These are phyloP conservation scores for Puntigrus tetrazona DNA, from an alignment of 2,113 vertebrate genomes.

Conservation along the genomic window DNA sequence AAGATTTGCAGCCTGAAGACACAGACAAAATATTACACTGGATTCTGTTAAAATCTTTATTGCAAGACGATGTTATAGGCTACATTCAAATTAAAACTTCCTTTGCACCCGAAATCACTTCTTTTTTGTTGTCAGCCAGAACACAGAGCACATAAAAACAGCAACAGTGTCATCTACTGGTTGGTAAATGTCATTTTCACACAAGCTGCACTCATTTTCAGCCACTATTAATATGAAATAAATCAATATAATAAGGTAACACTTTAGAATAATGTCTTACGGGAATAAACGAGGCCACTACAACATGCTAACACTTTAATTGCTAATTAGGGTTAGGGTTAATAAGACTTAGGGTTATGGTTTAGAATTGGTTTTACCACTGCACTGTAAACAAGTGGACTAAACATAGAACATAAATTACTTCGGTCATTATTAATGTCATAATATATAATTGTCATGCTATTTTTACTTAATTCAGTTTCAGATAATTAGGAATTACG, in stretches of 20 bases:
- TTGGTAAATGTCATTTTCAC: background rate
- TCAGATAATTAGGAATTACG: no score
- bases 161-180: constrained; percentile 25
- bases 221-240: background rate
- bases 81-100: background rate
- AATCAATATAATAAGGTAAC: background rate
- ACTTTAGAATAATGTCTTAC: background rate
- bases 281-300: background rate
- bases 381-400: no score
- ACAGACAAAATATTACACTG: background rate
- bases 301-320: background rate
- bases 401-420: no score
- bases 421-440: no score
- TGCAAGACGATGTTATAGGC: background rate
- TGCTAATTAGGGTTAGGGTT: background rate
- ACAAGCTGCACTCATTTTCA: background rate
- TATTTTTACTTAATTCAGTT: no score
- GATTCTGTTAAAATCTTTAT: background rate
- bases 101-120: background rate
- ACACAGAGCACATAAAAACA: background rate
- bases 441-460: no score
- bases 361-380: no score
- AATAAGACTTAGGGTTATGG: no score
- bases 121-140: background rate
- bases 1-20: background rate